Percentiles rank a stretch among this genome's conserved stretches.
These are phyloP conservation scores for Acleris laterana DNA, from an alignment of 2,888 invertebrate species.

Conservation along the genomic window DNA sequence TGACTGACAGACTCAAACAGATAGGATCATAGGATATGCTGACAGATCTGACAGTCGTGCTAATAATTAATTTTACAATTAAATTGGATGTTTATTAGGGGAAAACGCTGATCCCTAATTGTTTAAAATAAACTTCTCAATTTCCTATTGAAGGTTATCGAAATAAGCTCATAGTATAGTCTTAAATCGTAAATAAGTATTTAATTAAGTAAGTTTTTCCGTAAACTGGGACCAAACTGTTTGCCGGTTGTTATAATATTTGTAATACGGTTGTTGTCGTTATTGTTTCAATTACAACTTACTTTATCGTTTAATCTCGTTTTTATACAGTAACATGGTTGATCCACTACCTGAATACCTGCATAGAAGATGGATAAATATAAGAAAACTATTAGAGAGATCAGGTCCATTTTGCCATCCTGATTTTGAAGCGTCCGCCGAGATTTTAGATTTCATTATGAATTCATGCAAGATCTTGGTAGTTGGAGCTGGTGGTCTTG, in stretches of 20 bases:
- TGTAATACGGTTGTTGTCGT: background rate
- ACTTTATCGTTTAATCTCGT: background rate
- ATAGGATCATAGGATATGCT: too few species aligned
- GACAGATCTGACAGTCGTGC: background rate
- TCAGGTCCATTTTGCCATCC: conserved; percentile 97
- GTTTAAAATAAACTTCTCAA: too few species aligned
- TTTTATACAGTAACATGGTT: conserved; percentile 51
- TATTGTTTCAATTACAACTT: conserved; percentile 5
- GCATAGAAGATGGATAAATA: conserved; percentile 90
- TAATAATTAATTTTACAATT: too few species aligned
- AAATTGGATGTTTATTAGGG: too few species aligned
- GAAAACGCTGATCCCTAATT: too few species aligned
- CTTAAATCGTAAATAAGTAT: too few species aligned
- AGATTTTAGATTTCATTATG: conserved; percentile 92
- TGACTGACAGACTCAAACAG: too few species aligned
- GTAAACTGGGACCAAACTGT: too few species aligned
- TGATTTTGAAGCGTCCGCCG: conserved; percentile 94
- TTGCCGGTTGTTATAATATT: too few species aligned
- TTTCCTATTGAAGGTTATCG: too few species aligned
- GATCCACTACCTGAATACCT: conserved; percentile 66
- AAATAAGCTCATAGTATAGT: too few species aligned
- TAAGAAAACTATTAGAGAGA: conserved; percentile 94
- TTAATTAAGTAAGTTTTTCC: too few species aligned
- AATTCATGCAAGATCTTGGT: conserved; percentile 92
- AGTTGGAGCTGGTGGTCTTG: conserved; percentile 97